Conservation (phyloP, 2,113 vertebrate genomes). For the Nothobranchius furzeri region DNA sequence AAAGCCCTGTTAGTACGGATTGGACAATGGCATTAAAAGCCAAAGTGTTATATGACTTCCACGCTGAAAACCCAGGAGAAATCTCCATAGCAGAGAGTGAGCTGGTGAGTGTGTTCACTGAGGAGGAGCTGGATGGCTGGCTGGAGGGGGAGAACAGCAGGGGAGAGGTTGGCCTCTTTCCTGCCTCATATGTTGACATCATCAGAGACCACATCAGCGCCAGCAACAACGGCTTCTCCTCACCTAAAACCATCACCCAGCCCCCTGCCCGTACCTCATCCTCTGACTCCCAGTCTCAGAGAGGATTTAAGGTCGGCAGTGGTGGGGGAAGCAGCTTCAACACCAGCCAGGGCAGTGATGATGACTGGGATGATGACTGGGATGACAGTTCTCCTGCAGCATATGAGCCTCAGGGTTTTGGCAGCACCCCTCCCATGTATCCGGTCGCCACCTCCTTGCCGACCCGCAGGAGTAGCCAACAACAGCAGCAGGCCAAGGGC, state of each 20-base stretch:
- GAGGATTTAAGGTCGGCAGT: constrained; percentile 46
- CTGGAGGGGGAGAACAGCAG: constrained; percentile 91
- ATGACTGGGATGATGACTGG: constrained; percentile 98
- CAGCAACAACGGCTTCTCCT: constrained; percentile 68
- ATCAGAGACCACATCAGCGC: constrained; percentile 71
- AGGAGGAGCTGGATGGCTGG: constrained; percentile 94
- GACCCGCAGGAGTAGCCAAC: constrained; percentile 62
- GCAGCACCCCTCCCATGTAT: constrained; percentile 72
- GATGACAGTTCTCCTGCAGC: constrained; percentile 86
- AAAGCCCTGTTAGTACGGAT: background rate
- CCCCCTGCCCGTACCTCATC: constrained; percentile 64
- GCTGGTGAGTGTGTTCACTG: constrained; percentile 88
- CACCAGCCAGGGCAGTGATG: constrained; percentile 90
- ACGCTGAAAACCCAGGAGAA: constrained; percentile 92
- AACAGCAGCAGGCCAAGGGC: constrained; percentile 83
- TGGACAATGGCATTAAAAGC: constrained; percentile 86
- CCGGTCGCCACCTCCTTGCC: constrained; percentile 80
- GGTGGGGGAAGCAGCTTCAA: constrained; percentile 66
- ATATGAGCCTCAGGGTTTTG: constrained; percentile 75
- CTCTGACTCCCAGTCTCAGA: constrained; percentile 60
- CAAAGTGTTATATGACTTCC: constrained; percentile 92
- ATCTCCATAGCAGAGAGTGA: constrained; percentile 91
- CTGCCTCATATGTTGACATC: constrained; percentile 94
- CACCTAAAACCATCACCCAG: constrained; percentile 45
- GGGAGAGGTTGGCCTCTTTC: constrained; percentile 92